These are phyloP conservation scores for Amia ocellicauda DNA, from an alignment of 2,113 vertebrate species.

Conservation along the genomic window DNA sequence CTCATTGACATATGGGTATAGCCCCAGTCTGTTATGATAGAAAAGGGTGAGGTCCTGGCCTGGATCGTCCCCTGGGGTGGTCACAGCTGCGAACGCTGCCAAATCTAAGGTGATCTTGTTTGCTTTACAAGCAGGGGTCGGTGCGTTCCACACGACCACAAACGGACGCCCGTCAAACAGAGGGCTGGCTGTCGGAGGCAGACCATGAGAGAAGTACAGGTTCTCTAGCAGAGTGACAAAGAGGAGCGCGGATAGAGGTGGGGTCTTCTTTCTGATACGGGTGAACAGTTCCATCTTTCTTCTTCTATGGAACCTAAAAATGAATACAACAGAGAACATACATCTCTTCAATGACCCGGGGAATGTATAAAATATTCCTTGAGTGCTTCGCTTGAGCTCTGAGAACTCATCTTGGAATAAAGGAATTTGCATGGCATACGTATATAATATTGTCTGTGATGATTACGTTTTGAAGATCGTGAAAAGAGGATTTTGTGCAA, in stretches of 20 bases:
- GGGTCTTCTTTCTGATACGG: background rate
- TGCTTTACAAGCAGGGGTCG: slow-evolving; percentile 62
- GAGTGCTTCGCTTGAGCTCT: too few species aligned
- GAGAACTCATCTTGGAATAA: too few species aligned
- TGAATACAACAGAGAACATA: too few species aligned
- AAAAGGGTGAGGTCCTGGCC: slow-evolving; percentile 78
- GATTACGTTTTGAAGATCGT: too few species aligned
- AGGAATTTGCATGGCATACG: too few species aligned
- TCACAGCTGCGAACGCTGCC: slow-evolving; percentile 65
- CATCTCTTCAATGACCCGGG: too few species aligned
- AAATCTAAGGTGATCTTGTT: slow-evolving; percentile 64
- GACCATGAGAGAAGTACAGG: slow-evolving; percentile 4
- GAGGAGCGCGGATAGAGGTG: slow-evolving; percentile 15
- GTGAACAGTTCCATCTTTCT: slow-evolving; percentile 14
- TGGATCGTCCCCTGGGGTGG: slow-evolving; percentile 48
- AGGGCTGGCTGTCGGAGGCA: slow-evolving; percentile 55
- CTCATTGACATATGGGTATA: slow-evolving; percentile 72
- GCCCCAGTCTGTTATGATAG: slow-evolving; percentile 80
- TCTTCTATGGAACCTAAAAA: background rate
- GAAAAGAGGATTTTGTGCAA: too few species aligned
- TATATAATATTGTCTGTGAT: too few species aligned
- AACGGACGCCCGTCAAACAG: slow-evolving; percentile 64
- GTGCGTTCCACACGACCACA: slow-evolving; percentile 77
- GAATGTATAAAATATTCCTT: too few species aligned
- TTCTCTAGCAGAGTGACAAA: slow-evolving; percentile 26